These are phyloP conservation scores for Plusia festucae DNA, from an alignment of 2,888 invertebrate genomes.

Conservation along the genomic window DNA sequence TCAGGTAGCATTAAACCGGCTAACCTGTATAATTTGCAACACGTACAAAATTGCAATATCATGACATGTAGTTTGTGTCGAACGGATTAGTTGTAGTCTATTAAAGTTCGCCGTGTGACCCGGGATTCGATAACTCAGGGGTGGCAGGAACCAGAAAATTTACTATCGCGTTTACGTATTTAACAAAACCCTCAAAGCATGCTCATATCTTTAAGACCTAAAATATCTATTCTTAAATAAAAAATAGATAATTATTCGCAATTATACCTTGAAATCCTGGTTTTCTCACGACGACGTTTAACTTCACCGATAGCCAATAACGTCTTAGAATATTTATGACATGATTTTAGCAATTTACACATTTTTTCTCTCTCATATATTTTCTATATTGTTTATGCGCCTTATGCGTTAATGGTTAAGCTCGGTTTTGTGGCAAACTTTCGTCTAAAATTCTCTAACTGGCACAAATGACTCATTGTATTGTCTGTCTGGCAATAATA, in stretches of 20 bases:
- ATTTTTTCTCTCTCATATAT: no score
- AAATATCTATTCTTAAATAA: no score
- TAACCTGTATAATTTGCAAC: slow-evolving; percentile 51
- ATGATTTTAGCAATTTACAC: no score
- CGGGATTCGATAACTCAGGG: slow-evolving; percentile 47
- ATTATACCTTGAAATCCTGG: no score
- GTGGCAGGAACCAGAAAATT: slow-evolving; percentile 22
- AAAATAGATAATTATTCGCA: no score
- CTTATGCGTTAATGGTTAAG: no score
- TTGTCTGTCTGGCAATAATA: not conserved
- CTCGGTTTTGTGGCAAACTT: no score
- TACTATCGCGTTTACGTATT: not conserved
- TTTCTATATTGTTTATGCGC: no score
- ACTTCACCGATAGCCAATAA: no score
- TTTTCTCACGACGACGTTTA: no score
- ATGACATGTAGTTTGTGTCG: slow-evolving; percentile 53
- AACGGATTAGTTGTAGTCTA: slow-evolving; percentile 67
- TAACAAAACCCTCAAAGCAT: not conserved
- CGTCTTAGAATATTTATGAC: no score
- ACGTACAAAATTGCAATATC: slow-evolving; percentile 66
- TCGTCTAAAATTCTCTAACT: not conserved
- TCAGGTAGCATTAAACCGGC: slow-evolving; percentile 26
- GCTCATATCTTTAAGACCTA: no score
- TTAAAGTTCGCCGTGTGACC: slow-evolving; percentile 67
- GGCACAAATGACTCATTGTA: not conserved